Evolutionary conservation across 1,140 invertebrate species (phyloP).

Genomic region (Yoshiicerus persimilis): DNA sequence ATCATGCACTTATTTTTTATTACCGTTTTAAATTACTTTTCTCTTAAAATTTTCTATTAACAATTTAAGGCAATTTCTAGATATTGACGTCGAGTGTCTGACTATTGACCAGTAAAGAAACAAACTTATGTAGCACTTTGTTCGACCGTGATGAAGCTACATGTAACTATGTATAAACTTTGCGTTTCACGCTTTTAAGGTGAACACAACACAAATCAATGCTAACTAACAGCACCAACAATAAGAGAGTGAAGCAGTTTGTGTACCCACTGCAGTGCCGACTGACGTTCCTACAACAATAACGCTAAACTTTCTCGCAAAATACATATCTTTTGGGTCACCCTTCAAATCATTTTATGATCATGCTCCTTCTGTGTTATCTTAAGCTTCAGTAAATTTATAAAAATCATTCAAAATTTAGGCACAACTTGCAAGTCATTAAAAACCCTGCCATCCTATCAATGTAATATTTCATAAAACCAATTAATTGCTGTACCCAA

Average conservation of each 20-base stretch:
- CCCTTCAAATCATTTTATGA: conserved; percentile 7
- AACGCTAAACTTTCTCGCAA: conserved; percentile 1
- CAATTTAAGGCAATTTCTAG: not conserved
- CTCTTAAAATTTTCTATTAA: not conserved
- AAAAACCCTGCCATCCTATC: not conserved
- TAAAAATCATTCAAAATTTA: not conserved
- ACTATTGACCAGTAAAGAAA: not conserved
- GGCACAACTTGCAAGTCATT: not conserved
- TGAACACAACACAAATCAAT: not conserved
- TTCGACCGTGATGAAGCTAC: not conserved
- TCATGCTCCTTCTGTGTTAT: not conserved
- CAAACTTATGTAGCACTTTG: not conserved
- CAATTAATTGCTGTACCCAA: not conserved
- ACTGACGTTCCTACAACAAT: not conserved
- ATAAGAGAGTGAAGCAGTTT: not conserved
- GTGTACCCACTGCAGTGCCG: not conserved
- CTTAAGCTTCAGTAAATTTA: not conserved
- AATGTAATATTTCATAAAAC: not conserved
- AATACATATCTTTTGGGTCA: not conserved
- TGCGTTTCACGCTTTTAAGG: not conserved
- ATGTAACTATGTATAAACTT: not conserved
- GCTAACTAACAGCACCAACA: not conserved
- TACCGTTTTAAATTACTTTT: not conserved
- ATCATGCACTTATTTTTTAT: not conserved
- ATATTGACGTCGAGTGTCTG: not conserved